Base-by-base conservation (phyloP, 1,140 invertebrate species). In the Pseudomyrmex gracilis region DNA sequence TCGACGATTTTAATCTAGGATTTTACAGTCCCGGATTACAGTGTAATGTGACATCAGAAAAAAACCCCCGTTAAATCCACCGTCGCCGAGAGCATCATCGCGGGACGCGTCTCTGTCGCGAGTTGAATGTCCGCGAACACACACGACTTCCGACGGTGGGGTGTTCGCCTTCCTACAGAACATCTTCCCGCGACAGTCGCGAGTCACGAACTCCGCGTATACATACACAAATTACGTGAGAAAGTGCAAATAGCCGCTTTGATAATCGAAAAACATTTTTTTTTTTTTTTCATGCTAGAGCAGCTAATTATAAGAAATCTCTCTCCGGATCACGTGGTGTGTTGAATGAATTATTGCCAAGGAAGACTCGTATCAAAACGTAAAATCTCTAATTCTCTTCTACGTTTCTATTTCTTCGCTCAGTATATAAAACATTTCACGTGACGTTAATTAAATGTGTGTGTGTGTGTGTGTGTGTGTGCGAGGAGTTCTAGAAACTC, bases 81-180 rank as follows among this genome's bases (percentile, higher is more conserved):
- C 84, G 87, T 89, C 87, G 87, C 88, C 84, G 87, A 88, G 87
- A 89, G 87, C 82, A 88, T 87, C 70, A 83, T 87, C 86, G 85
- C 85, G 80, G 58, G 67, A 22, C 71, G 85, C 61, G 85, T 86
- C 57, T 60, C 58, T 45, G 68, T 66, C 84, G 68, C 78, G 13
- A 24, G 51, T n/a, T n/a, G 58, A 20, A n/a, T 22, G 20, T 71
- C 55, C 66, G 76, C 85, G 86, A 87, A 87, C 85, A 87, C 71
- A 87, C 85, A 87, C 71, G 83, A 67, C 51, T 53, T 83, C 85
- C 83, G 85, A 43, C 53, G 80, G 34, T 87, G 85, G 61, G 84
- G 34, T 87, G 86, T 87, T 87, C 86, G 85, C 82, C 15, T 82
- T 82, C 78, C 78, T 82, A 82, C 78, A 61, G 55, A 70, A 82